Percentiles rank a stretch among this genome's conserved stretches.
Conservation (phyloP, 2,113 vertebrate genomes). For the Chloroceryle aenea region DNA sequence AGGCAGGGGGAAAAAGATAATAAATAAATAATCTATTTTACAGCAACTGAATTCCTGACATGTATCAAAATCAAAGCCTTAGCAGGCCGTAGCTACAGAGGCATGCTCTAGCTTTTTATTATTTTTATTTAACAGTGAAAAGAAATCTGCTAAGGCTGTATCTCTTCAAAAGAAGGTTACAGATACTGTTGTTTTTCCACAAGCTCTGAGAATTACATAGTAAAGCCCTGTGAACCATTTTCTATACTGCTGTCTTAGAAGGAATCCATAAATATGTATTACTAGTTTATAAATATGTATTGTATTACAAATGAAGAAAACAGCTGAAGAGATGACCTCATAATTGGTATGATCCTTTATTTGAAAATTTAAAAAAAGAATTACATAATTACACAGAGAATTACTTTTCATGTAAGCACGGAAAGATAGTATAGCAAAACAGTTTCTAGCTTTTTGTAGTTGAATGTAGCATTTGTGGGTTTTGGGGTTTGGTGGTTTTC, state of each 20-base stretch:
- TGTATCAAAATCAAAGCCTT: not conserved
- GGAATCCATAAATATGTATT: conserved; percentile 25
- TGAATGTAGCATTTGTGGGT: not conserved
- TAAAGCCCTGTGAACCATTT: not conserved
- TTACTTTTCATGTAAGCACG: not conserved
- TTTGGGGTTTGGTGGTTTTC: not conserved
- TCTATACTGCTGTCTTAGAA: not conserved
- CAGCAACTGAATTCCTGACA: not conserved
- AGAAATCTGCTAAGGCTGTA: not conserved
- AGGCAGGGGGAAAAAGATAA: not conserved
- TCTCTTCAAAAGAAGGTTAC: not conserved
- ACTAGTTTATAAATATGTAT: conserved; percentile 39
- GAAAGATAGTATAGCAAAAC: not conserved
- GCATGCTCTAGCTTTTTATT: not conserved
- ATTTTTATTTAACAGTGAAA: not conserved
- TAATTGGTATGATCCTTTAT: not conserved
- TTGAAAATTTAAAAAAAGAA: not conserved
- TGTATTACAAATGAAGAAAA: conserved; percentile 31
- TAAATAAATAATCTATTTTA: not conserved
- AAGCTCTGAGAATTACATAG: not conserved
- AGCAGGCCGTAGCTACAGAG: not conserved
- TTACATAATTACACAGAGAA: not conserved
- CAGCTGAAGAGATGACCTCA: conserved; percentile 1
- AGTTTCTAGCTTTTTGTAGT: not conserved
- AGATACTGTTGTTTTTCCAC: not conserved